Evolutionary conservation across 2,113 vertebrate species (phyloP), one percentile per base, ranked within the genome.

Genomic region (Psilopogon haemacephalus): DNA sequence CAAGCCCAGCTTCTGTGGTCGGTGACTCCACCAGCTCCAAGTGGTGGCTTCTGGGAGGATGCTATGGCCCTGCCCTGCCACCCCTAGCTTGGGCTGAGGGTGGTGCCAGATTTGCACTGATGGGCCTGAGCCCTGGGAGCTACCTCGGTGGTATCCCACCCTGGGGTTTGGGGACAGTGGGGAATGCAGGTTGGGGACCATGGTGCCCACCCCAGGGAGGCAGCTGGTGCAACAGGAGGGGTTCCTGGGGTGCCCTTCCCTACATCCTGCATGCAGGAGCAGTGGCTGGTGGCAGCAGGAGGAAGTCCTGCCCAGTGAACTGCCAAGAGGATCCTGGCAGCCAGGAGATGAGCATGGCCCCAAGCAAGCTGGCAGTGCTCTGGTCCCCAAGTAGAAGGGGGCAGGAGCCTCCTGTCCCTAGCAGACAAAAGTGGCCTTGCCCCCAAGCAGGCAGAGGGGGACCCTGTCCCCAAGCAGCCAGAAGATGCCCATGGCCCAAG

Each of bases 121-220:
- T 10, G 30, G 44, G 7, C 10, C 23, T 59, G 65, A 76, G 69
- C 40, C 24, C 58, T 44, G 33, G 42, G 15, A 73, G 32, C 32
- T 68, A 56, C 17, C 8, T 15, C 2, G 5, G n/a, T n/a, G 21
- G 6, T 54, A 37, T 64, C 1, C 17, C 32, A 12, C 6, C 11
- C 11, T 12, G 20, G 21, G 6, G 8, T 55, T 27, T 27, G 24
- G 37, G 70, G 27, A 68, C n/a, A n/a, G 17, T 2, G 18, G 16
- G 12, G 33, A 27, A 6, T 33, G 20, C 6, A 5, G 56, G 21
- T 0, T 0, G 1, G 30, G 11, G 24, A 32, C 37, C 0, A 0
- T 26, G 55, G 40, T 64, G 26, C 27, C 30, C 15, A 5, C 10
- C 40, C 46, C 16, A 26, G 30, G 58, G 11, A n/a, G 44, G 56